Conservation (phyloP, 1,140 invertebrate genomes). For the Trichogramma pretiosum region DNA sequence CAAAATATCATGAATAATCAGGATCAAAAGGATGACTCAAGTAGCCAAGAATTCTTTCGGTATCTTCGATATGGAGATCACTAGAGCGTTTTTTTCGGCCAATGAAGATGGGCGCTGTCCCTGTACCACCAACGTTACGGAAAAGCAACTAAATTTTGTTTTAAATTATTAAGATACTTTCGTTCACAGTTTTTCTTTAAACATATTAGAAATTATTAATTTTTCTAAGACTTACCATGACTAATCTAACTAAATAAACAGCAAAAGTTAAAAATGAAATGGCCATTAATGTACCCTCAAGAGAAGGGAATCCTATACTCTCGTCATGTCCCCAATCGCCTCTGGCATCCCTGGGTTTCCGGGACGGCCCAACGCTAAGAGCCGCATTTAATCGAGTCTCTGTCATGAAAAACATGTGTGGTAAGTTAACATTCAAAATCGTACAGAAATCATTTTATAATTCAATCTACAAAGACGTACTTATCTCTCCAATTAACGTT, state of each 20-base stretch:
- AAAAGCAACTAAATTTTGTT: slow-evolving; percentile 33
- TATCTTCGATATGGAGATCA: slow-evolving; percentile 24
- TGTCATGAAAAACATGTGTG: slow-evolving; percentile 19
- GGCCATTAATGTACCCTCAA: slow-evolving; percentile 67
- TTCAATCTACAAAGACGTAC: slow-evolving; percentile 19
- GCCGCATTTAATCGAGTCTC: slow-evolving; percentile 38
- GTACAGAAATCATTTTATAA: too few relatives aligned
- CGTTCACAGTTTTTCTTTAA: slow-evolving; percentile 11
- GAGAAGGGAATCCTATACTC: slow-evolving; percentile 64
- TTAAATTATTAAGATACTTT: too few relatives aligned
- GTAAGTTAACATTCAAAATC: neutral
- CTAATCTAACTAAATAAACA: slow-evolving; percentile 70
- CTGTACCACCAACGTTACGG: slow-evolving; percentile 22
- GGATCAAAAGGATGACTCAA: slow-evolving; percentile 8
- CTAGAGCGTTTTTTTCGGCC: slow-evolving; percentile 33
- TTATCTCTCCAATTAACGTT: slow-evolving; percentile 31
- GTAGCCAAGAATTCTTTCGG: slow-evolving; percentile 25
- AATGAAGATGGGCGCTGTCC: slow-evolving; percentile 25
- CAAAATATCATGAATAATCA: neutral
- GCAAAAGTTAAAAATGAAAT: slow-evolving; percentile 76
- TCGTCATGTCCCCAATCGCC: slow-evolving; percentile 39
- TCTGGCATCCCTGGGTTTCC: slow-evolving; percentile 28
- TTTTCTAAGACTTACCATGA: slow-evolving; percentile 67
- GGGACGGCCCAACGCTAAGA: slow-evolving; percentile 34
- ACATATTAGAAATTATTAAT: slow-evolving; percentile 12